phyloP scores from a whole-genome alignment of 2,888 invertebrate genomes.

The Heliconius ismenius region DNA sequence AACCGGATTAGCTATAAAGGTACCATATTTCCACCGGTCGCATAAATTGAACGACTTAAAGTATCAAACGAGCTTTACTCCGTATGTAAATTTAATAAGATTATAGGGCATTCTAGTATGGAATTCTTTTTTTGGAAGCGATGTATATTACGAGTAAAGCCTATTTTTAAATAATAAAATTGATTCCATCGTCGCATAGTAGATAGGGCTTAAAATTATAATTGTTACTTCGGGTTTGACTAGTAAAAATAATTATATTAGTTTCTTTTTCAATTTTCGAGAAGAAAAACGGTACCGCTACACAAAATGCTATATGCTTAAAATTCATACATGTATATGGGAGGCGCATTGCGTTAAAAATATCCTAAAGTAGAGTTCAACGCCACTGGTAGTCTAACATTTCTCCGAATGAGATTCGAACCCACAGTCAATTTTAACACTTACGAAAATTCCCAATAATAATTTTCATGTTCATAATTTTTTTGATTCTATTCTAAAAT shows the following conservation, averaged over 20 bases:
- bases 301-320: too few relatives aligned
- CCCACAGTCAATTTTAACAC: background rate
- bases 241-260: too few relatives aligned
- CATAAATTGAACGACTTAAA: conserved; percentile 23
- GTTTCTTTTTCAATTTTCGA: too few relatives aligned
- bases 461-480: background rate
- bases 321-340: background rate
- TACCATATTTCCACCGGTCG: background rate
- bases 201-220: too few relatives aligned
- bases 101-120: background rate
- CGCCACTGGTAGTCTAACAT: background rate
- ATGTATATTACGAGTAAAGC: background rate
- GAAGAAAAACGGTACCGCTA: too few relatives aligned
- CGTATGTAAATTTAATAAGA: conserved; percentile 15
- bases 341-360: background rate
- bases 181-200: too few relatives aligned
- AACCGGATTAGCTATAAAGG: background rate
- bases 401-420: background rate
- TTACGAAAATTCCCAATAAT: background rate
- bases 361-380: background rate
- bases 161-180: background rate
- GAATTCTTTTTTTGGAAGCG: background rate
- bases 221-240: too few relatives aligned
- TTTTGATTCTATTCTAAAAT: background rate
- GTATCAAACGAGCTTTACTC: conserved; percentile 20